Base-by-base conservation (phyloP, 2,113 vertebrate species). In the Solenodon paradoxus region DNA sequence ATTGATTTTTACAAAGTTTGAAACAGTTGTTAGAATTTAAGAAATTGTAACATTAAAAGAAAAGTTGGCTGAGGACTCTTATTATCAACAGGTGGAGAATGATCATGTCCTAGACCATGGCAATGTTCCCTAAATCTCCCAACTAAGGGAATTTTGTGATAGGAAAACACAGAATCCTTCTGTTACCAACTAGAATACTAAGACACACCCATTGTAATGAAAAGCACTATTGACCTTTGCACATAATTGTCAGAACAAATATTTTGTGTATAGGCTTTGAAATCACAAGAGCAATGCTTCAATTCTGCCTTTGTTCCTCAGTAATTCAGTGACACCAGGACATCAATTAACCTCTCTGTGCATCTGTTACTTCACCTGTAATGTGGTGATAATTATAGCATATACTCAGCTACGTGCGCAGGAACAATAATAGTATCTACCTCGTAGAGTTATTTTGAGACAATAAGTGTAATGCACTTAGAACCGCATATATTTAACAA, bases 241-340 rank as follows among this genome's bases (percentile, higher is more conserved):
- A 82, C 71, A 61, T 79, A 79, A 86, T 49, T 13, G 13, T 82
- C 40, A 35, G 42, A 55, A 9, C 55, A 61, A 84, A 15, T 57
- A 40, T 83, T 92, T 68, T 79, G 49, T 66, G 35, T 64, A 26
- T 40, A 45, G 17, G 15, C 66, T 96, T 69, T 71, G 81, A 91
- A 92, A 47, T 88, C 15, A 17, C 35, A 66, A 77, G n/a, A 94
- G n/a, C 74, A n/a, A 19, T n/a, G 28, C 83, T 94, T 94, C 11
- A 10, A 26, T 64, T 51, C 30, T 26, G 75, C n/a, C 13, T 35
- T 35, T 19, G 38, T 57, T 93, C 53, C 19, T 68, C n/a, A 51
- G 63, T 86, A 92, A 93, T 9, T 93, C 47, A 42, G 40, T 38
- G 72, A 91, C 68, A 94, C 82, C n/a, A 49, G 51, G 61, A 77